Conservation (phyloP, 2,113 vertebrate species). For the Neotragus moschatus region DNA sequence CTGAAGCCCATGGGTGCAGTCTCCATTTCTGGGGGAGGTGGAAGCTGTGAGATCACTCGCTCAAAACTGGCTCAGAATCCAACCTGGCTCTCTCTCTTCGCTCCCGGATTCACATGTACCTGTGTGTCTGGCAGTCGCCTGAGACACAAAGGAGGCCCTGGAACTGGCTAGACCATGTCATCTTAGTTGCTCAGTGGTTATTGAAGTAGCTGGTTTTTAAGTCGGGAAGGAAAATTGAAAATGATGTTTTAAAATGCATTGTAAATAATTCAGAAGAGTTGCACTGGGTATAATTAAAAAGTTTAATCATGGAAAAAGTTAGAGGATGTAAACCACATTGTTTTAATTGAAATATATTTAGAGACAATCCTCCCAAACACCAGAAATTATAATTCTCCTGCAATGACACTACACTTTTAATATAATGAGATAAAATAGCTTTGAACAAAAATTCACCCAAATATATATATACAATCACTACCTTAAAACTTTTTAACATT, state of each 20-base stretch:
- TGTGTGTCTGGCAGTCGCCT: neutral
- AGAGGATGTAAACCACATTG: neutral
- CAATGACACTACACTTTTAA: neutral
- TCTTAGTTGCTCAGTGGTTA: neutral
- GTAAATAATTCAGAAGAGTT: neutral
- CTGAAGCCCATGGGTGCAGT: conserved; percentile 89
- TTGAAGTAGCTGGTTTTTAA: neutral
- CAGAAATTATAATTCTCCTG: neutral
- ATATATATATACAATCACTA: neutral
- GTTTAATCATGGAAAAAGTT: neutral
- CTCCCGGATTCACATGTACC: neutral
- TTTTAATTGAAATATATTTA: neutral
- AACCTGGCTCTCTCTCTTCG: no score
- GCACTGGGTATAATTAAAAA: neutral
- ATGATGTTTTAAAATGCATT: neutral
- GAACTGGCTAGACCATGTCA: neutral
- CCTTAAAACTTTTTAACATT: neutral
- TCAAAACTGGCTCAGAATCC: neutral
- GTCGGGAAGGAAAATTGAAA: neutral
- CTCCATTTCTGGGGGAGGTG: conserved; percentile 84
- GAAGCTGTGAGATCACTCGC: neutral
- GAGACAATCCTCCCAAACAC: neutral
- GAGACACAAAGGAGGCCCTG: neutral
- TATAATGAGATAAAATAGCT: neutral
- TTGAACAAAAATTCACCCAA: neutral